These are phyloP conservation scores for Perca schrenkii DNA, from an alignment of 2,113 vertebrate genomes.

Conservation along the genomic window DNA sequence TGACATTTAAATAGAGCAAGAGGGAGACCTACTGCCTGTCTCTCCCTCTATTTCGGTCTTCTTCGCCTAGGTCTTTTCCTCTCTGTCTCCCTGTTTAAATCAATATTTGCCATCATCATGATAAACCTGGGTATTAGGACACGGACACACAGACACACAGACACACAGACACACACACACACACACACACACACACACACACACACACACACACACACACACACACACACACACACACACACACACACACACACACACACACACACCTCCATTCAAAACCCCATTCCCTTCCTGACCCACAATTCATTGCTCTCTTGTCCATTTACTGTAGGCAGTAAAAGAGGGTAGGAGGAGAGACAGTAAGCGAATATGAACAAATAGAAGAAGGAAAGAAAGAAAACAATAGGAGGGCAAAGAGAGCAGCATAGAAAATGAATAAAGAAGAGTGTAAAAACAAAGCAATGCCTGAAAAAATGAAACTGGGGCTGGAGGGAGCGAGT, in stretches of 20 bases:
- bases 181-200: slow-evolving; percentile 6
- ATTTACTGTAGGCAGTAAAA: slow-evolving; percentile 36
- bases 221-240: slow-evolving; percentile 10
- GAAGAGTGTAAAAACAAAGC: slow-evolving; percentile 45
- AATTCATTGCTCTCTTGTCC: slow-evolving; percentile 58
- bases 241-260: slow-evolving; percentile 29
- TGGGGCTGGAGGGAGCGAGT: slow-evolving; percentile 50
- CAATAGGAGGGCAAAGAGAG: slow-evolving; percentile 4
- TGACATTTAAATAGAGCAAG: slow-evolving; percentile 79
- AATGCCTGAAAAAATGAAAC: slow-evolving; percentile 55
- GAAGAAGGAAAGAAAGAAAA: background rate
- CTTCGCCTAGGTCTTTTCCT: slow-evolving; percentile 34
- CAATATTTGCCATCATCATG: slow-evolving; percentile 72
- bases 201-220: slow-evolving; percentile 10
- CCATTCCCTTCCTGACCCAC: slow-evolving; percentile 44
- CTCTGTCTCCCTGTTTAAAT: slow-evolving; percentile 53
- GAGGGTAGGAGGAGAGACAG: slow-evolving; percentile 6
- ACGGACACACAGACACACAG: slow-evolving; percentile 24
- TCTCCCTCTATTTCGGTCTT: slow-evolving; percentile 9
- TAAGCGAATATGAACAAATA: background rate
- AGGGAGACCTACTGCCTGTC: slow-evolving; percentile 38
- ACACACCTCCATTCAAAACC: slow-evolving; percentile 18
- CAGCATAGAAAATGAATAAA: slow-evolving; percentile 9
- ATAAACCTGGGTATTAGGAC: slow-evolving; percentile 70
- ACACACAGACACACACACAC: background rate